phyloP scores from a whole-genome alignment of 2,888 invertebrate species.

The Gymnosoma rotundatum region DNA sequence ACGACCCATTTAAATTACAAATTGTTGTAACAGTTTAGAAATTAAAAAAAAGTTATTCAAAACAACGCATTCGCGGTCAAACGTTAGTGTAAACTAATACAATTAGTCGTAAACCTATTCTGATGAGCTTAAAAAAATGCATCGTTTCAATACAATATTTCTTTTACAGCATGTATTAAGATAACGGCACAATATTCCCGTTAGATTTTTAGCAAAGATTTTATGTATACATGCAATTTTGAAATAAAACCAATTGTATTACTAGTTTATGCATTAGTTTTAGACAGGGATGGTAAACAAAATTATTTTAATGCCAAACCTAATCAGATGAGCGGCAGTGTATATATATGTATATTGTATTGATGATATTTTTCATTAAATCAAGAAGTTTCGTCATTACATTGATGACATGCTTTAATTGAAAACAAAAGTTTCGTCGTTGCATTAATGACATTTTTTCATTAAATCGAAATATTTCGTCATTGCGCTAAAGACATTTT shows the following conservation, averaged over 20 bases:
- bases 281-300: conserved; percentile 7
- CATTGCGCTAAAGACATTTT: too few relatives aligned
- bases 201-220: conserved; percentile 5
- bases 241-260: conserved; percentile 10
- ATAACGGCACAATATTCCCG: conserved; percentile 10
- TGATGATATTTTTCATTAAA: too few relatives aligned
- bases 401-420: too few relatives aligned
- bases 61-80: conserved; percentile 10
- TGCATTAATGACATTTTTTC: too few relatives aligned
- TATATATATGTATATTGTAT: too few relatives aligned
- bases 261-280: conserved; percentile 10
- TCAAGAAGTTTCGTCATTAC: too few relatives aligned
- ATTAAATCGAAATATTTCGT: too few relatives aligned
- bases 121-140: conserved; percentile 13
- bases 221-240: conserved; percentile 7
- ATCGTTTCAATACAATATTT: conserved; percentile 6
- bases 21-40: too few relatives aligned
- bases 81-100: conserved; percentile 9
- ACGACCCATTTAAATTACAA: too few relatives aligned
- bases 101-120: conserved; percentile 2
- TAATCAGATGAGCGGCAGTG: conserved; percentile 12
- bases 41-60: conserved; percentile 8
- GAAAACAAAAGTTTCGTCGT: too few relatives aligned
- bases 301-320: conserved; percentile 9
- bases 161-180: conserved; percentile 11